These are phyloP conservation scores for Pelodiscus sinensis DNA, from an alignment of 2,113 vertebrate species.

Conservation along the genomic window DNA sequence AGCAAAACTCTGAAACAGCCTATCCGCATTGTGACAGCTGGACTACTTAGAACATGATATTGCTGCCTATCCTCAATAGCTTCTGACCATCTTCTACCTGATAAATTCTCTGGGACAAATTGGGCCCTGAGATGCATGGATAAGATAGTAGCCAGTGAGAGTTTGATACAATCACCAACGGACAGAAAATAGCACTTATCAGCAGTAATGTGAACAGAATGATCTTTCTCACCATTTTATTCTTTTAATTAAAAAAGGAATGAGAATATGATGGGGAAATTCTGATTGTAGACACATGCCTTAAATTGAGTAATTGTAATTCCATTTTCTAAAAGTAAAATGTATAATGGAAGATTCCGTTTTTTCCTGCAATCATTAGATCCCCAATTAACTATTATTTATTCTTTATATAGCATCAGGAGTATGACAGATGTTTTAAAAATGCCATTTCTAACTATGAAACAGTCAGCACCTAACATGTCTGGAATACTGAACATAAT, in stretches of 20 bases:
- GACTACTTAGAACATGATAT: constrained; percentile 6
- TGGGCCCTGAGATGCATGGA: constrained; percentile 9
- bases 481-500: background rate
- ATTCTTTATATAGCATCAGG: background rate
- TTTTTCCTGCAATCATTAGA: constrained; percentile 10
- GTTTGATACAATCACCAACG: constrained; percentile 19
- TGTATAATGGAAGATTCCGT: background rate
- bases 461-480: background rate
- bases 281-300: constrained; percentile 17
- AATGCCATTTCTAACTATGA: background rate
- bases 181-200: constrained; percentile 5
- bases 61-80: constrained; percentile 23
- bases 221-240: background rate
- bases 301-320: constrained; percentile 8
- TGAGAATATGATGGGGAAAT: constrained; percentile 21
- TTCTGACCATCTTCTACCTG: constrained; percentile 37
- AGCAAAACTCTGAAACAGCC: constrained; percentile 31
- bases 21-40: background rate
- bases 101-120: constrained; percentile 45
- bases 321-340: constrained; percentile 22
- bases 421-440: background rate
- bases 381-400: constrained; percentile 8
- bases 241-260: constrained; percentile 45
- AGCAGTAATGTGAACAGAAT: constrained; percentile 9
- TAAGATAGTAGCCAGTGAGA: background rate